Conservation (phyloP, 2,888 invertebrate genomes). For the Dynastes maya region DNA sequence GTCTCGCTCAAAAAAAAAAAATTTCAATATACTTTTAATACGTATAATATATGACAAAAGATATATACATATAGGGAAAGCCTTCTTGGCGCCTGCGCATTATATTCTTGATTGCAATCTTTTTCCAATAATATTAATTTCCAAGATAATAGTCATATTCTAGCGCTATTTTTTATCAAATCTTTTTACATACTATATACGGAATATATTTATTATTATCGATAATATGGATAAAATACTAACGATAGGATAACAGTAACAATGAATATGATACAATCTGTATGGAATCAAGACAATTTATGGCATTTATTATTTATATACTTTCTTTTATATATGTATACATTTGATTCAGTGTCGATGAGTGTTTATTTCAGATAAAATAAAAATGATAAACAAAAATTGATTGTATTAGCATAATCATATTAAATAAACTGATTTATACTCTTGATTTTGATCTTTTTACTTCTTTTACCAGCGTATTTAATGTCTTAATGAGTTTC, state of each 20-base stretch:
- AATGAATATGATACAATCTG: slow-evolving; percentile 22
- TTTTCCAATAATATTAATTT: slow-evolving; percentile 12
- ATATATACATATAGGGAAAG: background rate
- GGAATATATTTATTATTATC: slow-evolving; percentile 40
- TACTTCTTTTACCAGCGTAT: background rate
- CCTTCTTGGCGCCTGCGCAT: slow-evolving; percentile 10
- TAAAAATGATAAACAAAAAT: slow-evolving; percentile 1
- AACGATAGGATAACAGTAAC: slow-evolving; percentile 6
- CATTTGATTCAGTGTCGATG: slow-evolving; percentile 32
- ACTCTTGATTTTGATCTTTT: slow-evolving; percentile 1
- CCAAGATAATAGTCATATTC: slow-evolving; percentile 37
- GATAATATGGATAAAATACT: slow-evolving; percentile 18
- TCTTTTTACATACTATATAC: slow-evolving; percentile 29
- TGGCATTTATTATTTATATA: slow-evolving; percentile 41
- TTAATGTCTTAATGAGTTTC: no score
- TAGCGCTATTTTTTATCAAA: slow-evolving; percentile 41
- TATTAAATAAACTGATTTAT: slow-evolving; percentile 44
- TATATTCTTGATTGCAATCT: slow-evolving; percentile 32
- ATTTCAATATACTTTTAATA: background rate
- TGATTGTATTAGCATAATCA: slow-evolving; percentile 34
- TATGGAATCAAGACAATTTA: slow-evolving; percentile 38
- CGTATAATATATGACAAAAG: slow-evolving; percentile 2
- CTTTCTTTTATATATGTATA: slow-evolving; percentile 21
- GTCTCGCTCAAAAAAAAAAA: slow-evolving; percentile 28
- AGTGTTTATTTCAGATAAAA: slow-evolving; percentile 36